Conservation (phyloP, 2,888 invertebrate genomes). For the Drepana falcataria region DNA sequence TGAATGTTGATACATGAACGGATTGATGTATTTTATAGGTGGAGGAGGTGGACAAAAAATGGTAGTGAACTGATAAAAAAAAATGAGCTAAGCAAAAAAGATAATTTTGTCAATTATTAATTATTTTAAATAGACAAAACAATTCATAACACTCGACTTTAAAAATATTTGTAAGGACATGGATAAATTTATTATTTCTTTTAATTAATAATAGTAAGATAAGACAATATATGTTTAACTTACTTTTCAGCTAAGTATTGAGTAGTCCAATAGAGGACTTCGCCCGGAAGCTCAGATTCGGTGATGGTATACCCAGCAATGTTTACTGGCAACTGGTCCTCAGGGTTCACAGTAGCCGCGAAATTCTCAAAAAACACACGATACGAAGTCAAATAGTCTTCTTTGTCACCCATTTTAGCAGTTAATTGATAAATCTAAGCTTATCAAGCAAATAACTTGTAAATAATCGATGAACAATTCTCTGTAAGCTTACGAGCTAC, state of each 20-base stretch:
- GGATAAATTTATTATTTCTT: constrained; percentile 8
- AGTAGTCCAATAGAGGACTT: constrained; percentile 86
- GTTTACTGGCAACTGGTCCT: constrained; percentile 86
- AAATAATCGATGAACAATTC: constrained; percentile 46
- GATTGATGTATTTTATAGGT: no score
- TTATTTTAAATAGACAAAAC: no score
- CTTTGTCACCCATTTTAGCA: constrained; percentile 75
- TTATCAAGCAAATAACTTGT: constrained; percentile 22
- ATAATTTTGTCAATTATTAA: no score
- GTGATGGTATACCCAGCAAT: constrained; percentile 83
- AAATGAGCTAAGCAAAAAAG: no score
- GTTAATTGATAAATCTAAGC: constrained; percentile 18
- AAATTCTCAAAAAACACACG: constrained; percentile 86
- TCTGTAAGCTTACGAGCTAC: constrained; percentile 20
- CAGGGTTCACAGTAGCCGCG: constrained; percentile 82
- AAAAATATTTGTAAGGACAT: not conserved
- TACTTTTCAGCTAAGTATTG: constrained; percentile 88
- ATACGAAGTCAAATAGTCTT: constrained; percentile 84
- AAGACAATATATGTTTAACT: constrained; percentile 42
- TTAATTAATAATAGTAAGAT: no score
- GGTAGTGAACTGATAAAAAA: no score
- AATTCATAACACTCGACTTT: no score
- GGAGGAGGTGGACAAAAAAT: no score
- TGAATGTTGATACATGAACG: no score
- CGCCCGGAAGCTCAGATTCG: constrained; percentile 84